phyloP scores from a whole-genome alignment of 2,797 vertebrate species.

The Cephalopachus bancanus region DNA sequence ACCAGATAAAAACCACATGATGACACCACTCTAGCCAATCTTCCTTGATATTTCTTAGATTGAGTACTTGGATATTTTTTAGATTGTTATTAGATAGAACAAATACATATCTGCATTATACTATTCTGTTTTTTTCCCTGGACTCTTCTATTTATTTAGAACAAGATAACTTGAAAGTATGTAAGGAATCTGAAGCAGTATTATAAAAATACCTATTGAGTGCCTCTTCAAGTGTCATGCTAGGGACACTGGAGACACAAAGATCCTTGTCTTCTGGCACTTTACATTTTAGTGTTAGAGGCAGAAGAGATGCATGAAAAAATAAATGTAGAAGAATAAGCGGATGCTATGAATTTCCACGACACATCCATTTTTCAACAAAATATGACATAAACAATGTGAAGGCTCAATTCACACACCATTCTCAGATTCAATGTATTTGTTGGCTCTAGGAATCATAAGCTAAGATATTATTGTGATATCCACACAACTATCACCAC shows the following conservation, averaged over 20 bases:
- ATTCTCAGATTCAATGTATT: neutral
- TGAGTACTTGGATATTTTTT: slow-evolving; percentile 11
- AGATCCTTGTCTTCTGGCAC: neutral
- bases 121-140: neutral
- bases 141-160: neutral
- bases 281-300: neutral
- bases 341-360: neutral
- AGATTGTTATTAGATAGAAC: neutral
- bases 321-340: neutral
- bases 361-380: neutral
- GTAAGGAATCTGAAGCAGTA: neutral
- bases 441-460: neutral
- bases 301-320: neutral
- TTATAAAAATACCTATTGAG: neutral
- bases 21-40: neutral
- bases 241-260: neutral
- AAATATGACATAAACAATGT: neutral
- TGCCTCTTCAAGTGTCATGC: neutral
- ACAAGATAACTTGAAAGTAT: neutral
- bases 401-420: neutral
- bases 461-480: neutral
- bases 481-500: neutral
- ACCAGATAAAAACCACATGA: neutral
- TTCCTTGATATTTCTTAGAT: neutral
- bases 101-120: neutral